Conservation (phyloP, 2,113 vertebrate genomes). For the Ivindomyrus marchei region DNA sequence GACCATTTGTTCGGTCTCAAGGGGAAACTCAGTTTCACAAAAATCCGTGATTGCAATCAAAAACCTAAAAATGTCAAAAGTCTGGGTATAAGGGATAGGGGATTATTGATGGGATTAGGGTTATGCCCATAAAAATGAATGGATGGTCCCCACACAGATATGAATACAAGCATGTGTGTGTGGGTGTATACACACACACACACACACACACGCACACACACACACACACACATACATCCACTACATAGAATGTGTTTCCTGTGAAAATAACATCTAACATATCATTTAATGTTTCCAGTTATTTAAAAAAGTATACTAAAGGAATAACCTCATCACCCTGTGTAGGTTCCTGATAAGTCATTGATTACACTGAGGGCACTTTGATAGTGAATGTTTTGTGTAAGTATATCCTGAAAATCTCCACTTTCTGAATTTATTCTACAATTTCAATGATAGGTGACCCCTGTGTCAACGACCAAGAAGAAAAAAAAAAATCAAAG, state of each 20-base stretch:
- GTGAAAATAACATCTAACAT: not conserved
- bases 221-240: too few relatives aligned
- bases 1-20: not conserved
- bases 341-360: not conserved
- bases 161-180: too few relatives aligned
- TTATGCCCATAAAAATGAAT: too few relatives aligned
- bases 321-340: not conserved
- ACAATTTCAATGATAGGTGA: not conserved
- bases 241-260: not conserved
- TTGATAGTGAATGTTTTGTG: not conserved
- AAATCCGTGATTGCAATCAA: not conserved
- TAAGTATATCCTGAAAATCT: not conserved
- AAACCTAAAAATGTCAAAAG: not conserved
- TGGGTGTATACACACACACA: too few relatives aligned
- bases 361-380: not conserved
- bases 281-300: not conserved
- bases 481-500: not conserved
- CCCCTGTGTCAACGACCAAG: not conserved
- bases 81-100: too few relatives aligned
- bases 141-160: too few relatives aligned
- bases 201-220: too few relatives aligned
- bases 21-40: not conserved
- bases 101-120: not conserved
- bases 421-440: not conserved
- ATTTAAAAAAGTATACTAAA: not conserved